Conservation (phyloP, 1,140 invertebrate genomes). For the Venturia canescens region DNA sequence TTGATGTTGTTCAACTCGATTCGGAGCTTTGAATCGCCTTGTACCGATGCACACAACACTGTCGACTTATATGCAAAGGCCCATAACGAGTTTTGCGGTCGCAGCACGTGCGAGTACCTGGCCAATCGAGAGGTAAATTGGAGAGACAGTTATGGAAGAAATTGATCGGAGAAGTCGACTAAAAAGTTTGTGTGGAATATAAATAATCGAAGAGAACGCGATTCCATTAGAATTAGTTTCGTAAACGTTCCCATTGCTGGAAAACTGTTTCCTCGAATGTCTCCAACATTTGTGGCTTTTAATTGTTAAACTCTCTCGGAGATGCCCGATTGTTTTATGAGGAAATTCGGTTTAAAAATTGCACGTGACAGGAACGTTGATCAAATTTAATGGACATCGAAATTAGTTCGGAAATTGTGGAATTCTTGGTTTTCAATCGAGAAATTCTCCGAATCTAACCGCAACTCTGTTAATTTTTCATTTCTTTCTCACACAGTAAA, state of each 20-base stretch:
- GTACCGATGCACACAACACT: neutral
- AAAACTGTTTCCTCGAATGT: no score
- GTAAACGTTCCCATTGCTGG: neutral
- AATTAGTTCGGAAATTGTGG: no score
- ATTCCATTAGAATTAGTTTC: neutral
- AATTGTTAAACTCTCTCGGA: no score
- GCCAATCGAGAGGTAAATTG: constrained; percentile 1
- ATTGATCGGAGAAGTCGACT: neutral
- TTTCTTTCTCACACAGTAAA: no score
- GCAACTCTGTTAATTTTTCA: no score
- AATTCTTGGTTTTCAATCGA: no score
- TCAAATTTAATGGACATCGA: no score
- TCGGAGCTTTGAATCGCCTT: neutral
- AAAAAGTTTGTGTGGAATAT: neutral
- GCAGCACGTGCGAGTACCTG: constrained; percentile 8
- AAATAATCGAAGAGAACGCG: neutral
- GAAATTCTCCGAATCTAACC: no score
- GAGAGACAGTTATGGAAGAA: neutral
- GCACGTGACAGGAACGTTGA: no score
- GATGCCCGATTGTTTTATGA: no score
- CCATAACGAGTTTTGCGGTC: neutral
- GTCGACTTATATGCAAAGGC: neutral
- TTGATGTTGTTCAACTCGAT: neutral
- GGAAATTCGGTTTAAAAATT: no score
- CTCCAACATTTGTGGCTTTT: no score